These are phyloP conservation scores for Rhamphomyia laevipes DNA, from an alignment of 2,888 invertebrate species.

Conservation along the genomic window DNA sequence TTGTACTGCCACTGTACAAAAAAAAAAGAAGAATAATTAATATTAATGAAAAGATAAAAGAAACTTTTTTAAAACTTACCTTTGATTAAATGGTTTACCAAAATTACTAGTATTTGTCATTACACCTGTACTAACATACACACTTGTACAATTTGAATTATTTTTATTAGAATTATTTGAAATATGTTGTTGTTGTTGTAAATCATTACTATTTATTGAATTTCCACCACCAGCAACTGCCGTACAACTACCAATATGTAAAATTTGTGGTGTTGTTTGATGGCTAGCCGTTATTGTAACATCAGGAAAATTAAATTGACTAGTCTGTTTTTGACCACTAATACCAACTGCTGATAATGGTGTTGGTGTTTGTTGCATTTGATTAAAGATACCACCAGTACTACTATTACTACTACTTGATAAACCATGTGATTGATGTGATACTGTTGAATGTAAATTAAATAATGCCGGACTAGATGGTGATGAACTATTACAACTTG, in stretches of 20 bases:
- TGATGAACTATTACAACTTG: constrained; percentile 92
- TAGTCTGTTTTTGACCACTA: constrained; percentile 28
- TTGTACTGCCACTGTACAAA: constrained; percentile 6
- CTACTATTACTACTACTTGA: not conserved
- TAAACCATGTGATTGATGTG: constrained; percentile 23
- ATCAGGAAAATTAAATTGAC: constrained; percentile 37
- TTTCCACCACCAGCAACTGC: constrained; percentile 10
- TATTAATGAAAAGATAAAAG: too few species aligned
- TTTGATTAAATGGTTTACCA: too few species aligned
- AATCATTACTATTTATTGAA: constrained; percentile 1
- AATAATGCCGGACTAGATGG: constrained; percentile 84
- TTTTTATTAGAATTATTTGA: constrained; percentile 5
- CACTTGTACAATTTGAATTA: constrained; percentile 9
- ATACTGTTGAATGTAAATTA: constrained; percentile 35
- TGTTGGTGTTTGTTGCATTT: constrained; percentile 17
- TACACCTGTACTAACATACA: constrained; percentile 21
- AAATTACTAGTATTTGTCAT: too few species aligned
- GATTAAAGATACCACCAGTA: not conserved
- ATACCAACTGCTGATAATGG: constrained; percentile 25
- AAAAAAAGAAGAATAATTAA: too few species aligned
- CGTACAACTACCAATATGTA: constrained; percentile 10
- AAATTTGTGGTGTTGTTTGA: constrained; percentile 11
- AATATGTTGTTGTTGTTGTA: constrained; percentile 5
- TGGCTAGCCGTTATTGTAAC: constrained; percentile 28
- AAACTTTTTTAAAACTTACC: too few species aligned